phyloP scores from a whole-genome alignment of 2,888 invertebrate species.

The Drosophila parthenogenetica region DNA sequence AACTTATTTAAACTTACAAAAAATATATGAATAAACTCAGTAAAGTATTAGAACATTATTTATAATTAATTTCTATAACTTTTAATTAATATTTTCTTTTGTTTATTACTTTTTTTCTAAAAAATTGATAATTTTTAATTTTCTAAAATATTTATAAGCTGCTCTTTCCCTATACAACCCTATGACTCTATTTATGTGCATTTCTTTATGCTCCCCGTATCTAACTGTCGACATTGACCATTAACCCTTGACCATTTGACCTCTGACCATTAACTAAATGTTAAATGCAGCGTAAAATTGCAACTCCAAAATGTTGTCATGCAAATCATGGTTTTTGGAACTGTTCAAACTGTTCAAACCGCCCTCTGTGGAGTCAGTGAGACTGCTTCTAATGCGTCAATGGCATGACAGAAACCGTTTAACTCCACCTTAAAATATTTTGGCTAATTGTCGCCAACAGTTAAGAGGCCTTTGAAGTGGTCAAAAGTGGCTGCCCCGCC shows the following conservation, averaged over 20 bases:
- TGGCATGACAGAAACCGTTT: slow-evolving; percentile 67
- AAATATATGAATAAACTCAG: too few species aligned
- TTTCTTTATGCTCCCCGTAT: not conserved
- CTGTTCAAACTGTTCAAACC: not conserved
- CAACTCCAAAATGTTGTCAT: slow-evolving; percentile 59
- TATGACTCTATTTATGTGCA: too few species aligned
- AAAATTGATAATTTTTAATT: too few species aligned
- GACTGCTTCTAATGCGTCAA: slow-evolving; percentile 62
- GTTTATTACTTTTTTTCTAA: too few species aligned
- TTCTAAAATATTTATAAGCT: too few species aligned
- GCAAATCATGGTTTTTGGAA: slow-evolving; percentile 48
- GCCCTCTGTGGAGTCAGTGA: not conserved
- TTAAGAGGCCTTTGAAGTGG: slow-evolving; percentile 59
- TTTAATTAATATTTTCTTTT: too few species aligned
- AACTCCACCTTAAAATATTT: slow-evolving; percentile 28
- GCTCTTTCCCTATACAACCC: too few species aligned
- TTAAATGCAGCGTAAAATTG: slow-evolving; percentile 75
- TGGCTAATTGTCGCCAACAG: slow-evolving; percentile 69
- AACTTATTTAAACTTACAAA: too few species aligned
- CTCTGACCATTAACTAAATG: slow-evolving; percentile 27
- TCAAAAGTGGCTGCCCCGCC: slow-evolving; percentile 2
- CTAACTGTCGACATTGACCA: slow-evolving; percentile 55
- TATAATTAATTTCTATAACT: too few species aligned
- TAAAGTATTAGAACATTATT: too few species aligned
- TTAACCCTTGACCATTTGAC: slow-evolving; percentile 1